These are phyloP conservation scores for Coregonus sp. DNA, from an alignment of 2,797 vertebrate genomes.

Conservation along the genomic window DNA sequence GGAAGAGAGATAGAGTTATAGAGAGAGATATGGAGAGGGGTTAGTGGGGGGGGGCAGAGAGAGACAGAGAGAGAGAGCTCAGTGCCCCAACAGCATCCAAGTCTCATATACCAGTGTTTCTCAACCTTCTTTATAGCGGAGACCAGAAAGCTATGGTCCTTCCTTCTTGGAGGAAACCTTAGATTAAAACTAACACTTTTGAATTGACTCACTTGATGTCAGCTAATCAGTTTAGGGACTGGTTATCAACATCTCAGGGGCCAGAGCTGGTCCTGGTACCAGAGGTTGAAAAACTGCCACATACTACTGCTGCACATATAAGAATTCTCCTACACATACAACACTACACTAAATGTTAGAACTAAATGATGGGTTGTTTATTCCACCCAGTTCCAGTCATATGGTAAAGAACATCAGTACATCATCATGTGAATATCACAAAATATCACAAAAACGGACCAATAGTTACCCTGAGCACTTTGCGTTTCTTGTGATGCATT, in stretches of 20 bases:
- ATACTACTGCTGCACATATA: no score
- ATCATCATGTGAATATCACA: not conserved
- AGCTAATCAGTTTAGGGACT: no score
- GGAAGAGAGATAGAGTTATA: not conserved
- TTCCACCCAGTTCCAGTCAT: not conserved
- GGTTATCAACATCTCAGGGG: no score
- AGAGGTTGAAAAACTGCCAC: no score
- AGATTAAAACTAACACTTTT: not conserved
- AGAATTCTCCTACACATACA: not conserved
- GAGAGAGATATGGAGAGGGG: not conserved
- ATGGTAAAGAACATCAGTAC: not conserved
- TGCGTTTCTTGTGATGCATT: slow-evolving; percentile 72
- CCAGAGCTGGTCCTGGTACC: no score
- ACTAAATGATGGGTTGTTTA: not conserved
- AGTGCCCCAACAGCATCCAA: not conserved
- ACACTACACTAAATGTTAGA: not conserved
- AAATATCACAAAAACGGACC: slow-evolving; percentile 38
- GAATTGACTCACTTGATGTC: no score
- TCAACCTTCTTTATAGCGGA: not conserved
- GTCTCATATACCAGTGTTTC: not conserved
- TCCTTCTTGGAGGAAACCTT: not conserved
- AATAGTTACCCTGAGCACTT: slow-evolving; percentile 78
- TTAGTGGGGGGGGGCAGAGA: not conserved
- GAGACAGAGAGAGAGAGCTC: not conserved
- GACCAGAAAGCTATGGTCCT: not conserved